Base-by-base conservation (phyloP, 2,113 vertebrate genomes). In the Takifugu bimaculatus region DNA sequence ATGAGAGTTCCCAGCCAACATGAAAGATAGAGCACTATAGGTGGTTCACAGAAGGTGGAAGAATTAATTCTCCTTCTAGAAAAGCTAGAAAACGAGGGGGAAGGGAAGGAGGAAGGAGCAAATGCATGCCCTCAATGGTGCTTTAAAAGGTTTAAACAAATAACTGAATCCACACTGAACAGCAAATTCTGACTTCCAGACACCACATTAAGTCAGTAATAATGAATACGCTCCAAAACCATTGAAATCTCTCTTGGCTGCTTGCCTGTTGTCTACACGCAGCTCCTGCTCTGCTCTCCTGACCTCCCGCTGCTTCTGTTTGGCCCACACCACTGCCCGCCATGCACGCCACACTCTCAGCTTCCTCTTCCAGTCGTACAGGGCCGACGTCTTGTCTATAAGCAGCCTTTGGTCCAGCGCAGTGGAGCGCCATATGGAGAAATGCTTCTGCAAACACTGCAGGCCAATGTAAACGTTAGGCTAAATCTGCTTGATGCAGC, bases 341-440 rank as follows among this genome's bases (percentile, higher is more conserved):
- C 97, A 99, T 2, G 88, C 93, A 59, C 80, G 81, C 78, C 98
- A 92, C 0, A 86, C 89, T 79, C 88, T 92, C 77, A 94, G 85
- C 25, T 94, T 91, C 65, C 88, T 90, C 79, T 88, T 97, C 97
- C 97, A 98, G 75, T 94, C 87, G 42, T 87, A 93, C 27, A 98
- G 75, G 2, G 91, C 92, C 59, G 70, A 90, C 48, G 93, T 94
- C 89, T 97, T 98, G 14, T 88, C 93, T 88, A 93, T 81, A 67
- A 87, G 85, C 57, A 98, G 85, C 81, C 89, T 92, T 39, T 62
- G 78, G 54, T 94, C 91, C 83, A 97, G 79, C 73, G 93, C 81
- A 50, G 93, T 80, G 54, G 91, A 92, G 77, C 93, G 92, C 96
- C 96, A 99, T 55, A 83, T 87, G 50, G 94, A 94, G 80, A 98